Evolutionary conservation across 2,113 vertebrate genomes (phyloP), one percentile per base, ranked within the genome.

Genomic region (Glareola pratincola): DNA sequence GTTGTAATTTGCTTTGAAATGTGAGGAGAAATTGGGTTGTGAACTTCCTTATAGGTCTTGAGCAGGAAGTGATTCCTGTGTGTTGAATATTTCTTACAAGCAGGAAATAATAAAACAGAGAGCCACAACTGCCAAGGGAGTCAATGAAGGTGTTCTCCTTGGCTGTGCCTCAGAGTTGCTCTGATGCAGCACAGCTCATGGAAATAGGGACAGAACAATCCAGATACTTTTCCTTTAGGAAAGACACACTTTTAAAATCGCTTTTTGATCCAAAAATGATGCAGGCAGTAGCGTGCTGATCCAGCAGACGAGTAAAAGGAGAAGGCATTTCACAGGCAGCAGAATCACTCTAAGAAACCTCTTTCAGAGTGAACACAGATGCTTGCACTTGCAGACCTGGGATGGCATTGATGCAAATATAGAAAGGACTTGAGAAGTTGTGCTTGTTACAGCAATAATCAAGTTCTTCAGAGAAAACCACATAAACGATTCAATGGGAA

Each of bases 41-140:
- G 85, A 76, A 76, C 81, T 88, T 96, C 92, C 93, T 85, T n/a
- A 53, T 48, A 36, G 78, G 85, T 59, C 88, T 90, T 37, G n/a
- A 88, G 88, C 75, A 94, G 96, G 96, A 97, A 97, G 93, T 75
- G 77, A 93, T 89, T 87, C 86, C 84, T 64, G 39, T 39, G 74
- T 2, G 15, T 56, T 72, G 77, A 88, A 3, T 48, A 10, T 62
- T 85, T 78, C 69, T 96, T 63, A 66, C 30, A 32, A 74, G 57
- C 59, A 95, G 93, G 93, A 97, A 96, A 94, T 83, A 85, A 96
- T 94, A 76, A 88, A 95, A 60, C 1, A 51, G 76, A 51, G 48
- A 29, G 64, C 12, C 32, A 8, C 19, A 22, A 6, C 7, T 66
- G 87, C 71, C 69, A 27, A 32, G 78, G 27, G 18, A 43, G 57